Percentiles rank a stretch among this genome's conserved stretches.
These are phyloP conservation scores for Acridotheres tristis DNA, from an alignment of 2,797 vertebrate species.

Conservation along the genomic window DNA sequence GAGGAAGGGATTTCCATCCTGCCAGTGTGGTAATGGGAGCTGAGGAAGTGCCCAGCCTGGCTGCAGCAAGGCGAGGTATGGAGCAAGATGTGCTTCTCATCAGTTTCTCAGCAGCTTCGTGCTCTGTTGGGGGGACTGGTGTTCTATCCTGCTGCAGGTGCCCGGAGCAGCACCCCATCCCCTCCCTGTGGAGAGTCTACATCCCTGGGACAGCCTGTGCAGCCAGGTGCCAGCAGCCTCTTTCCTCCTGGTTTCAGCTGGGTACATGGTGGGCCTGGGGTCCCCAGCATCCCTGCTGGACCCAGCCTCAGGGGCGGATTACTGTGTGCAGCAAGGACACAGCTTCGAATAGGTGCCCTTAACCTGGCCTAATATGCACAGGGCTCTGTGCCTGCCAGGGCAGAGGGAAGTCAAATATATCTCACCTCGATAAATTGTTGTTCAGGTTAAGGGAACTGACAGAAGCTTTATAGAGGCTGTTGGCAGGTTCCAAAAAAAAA, in stretches of 20 bases:
- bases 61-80: neutral
- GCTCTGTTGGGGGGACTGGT: fast-evolving
- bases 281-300: neutral
- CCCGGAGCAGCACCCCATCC: neutral
- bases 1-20: neutral
- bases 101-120: too few species aligned
- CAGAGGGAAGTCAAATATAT: neutral
- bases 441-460: neutral
- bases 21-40: neutral
- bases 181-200: neutral
- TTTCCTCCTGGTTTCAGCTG: fast-evolving
- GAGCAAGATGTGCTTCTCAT: neutral
- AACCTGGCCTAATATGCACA: neutral
- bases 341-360: neutral
- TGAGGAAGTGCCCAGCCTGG: neutral
- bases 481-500: neutral
- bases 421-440: neutral
- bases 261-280: fast-evolving
- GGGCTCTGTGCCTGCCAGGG: neutral
- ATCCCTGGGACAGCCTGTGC: fast-evolving
- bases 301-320: neutral
- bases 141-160: neutral
- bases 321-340: neutral
- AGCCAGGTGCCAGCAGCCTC: neutral
- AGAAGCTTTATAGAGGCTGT: neutral